Evolutionary conservation across 2,113 vertebrate genomes (phyloP).

Genomic region (Pongo pygmaeus): DNA sequence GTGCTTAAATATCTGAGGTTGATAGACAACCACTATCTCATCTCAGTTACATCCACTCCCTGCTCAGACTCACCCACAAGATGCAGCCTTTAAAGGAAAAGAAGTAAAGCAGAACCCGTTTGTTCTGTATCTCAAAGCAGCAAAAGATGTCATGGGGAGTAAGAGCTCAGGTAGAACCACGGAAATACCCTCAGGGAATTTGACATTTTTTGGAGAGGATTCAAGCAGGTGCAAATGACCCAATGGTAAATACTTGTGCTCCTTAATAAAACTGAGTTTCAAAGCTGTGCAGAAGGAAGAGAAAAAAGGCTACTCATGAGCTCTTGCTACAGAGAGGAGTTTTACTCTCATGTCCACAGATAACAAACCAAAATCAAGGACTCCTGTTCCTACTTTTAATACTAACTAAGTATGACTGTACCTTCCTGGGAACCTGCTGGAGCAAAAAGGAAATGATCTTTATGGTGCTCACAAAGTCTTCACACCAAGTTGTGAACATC

Average conservation of each 20-base stretch:
- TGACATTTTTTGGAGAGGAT: neutral
- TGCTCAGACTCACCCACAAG: neutral
- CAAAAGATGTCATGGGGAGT: neutral
- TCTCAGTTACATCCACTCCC: neutral
- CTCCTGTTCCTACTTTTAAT: neutral
- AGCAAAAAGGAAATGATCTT: neutral
- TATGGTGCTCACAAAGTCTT: neutral
- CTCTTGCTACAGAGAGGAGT: neutral
- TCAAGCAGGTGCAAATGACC: neutral
- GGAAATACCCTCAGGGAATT: neutral
- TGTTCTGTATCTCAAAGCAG: neutral
- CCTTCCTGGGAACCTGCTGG: neutral
- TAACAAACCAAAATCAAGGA: too few species aligned
- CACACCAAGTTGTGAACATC: neutral
- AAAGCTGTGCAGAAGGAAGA: neutral
- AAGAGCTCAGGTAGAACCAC: accelerated
- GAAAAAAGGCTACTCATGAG: neutral
- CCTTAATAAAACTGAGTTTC: neutral
- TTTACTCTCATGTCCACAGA: neutral
- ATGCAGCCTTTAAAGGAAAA: neutral
- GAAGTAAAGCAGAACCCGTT: neutral
- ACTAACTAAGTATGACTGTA: neutral
- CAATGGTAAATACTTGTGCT: too few species aligned
- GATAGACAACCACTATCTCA: neutral
- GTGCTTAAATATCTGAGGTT: neutral